Conservation (phyloP, 2,888 invertebrate genomes). For the Zygothrica quintamaculata region DNA sequence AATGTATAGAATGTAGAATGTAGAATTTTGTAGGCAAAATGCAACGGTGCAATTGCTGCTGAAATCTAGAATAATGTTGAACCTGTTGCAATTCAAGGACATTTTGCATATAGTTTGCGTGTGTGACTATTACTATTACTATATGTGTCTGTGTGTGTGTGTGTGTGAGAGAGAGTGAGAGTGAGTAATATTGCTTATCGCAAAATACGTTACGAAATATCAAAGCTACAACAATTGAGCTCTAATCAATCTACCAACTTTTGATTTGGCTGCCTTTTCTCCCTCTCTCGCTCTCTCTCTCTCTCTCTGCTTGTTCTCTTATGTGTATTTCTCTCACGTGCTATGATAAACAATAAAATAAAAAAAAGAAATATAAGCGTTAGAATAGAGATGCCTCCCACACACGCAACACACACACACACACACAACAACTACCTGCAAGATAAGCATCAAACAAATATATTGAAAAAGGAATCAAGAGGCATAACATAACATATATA, state of each 20-base stretch:
- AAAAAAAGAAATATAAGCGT: neutral
- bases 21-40: too few species aligned
- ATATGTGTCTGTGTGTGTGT: neutral
- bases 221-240: slow-evolving; percentile 18
- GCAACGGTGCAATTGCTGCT: slow-evolving; percentile 3
- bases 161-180: slow-evolving; percentile 18
- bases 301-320: slow-evolving; percentile 3
- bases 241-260: slow-evolving; percentile 6
- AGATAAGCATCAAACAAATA: slow-evolving; percentile 32
- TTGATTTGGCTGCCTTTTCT: slow-evolving; percentile 26
- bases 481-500: slow-evolving; percentile 14
- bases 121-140: too few species aligned
- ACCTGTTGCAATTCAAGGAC: slow-evolving; percentile 57
- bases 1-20: neutral
- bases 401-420: slow-evolving; percentile 12
- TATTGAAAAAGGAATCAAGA: slow-evolving; percentile 48
- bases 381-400: neutral
- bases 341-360: neutral
- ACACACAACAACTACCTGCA: slow-evolving; percentile 22
- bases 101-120: slow-evolving; percentile 5
- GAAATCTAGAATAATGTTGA: slow-evolving; percentile 26
- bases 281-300: slow-evolving; percentile 1
- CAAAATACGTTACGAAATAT: slow-evolving; percentile 41
- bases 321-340: too few species aligned
- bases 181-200: slow-evolving; percentile 46